Conservation (phyloP, 2,113 vertebrate species). For the Gopherus flavomarginatus region DNA sequence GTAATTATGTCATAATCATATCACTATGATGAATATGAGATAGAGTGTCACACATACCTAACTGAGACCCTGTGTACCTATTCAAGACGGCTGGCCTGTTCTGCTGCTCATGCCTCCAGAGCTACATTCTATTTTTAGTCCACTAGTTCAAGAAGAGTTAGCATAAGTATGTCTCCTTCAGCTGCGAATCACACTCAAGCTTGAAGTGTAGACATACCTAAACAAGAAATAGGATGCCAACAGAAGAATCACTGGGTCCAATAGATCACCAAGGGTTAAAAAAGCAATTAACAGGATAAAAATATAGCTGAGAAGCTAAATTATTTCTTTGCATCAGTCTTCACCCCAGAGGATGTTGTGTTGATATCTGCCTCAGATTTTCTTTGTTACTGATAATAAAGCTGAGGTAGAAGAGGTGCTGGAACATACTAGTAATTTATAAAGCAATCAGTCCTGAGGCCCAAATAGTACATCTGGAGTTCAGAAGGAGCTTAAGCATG, state of each 20-base stretch:
- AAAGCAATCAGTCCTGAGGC: not conserved
- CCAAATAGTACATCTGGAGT: not conserved
- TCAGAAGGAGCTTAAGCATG: not conserved
- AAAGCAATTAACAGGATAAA: conserved; percentile 13
- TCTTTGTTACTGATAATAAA: conserved; percentile 15
- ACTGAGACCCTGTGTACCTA: not conserved
- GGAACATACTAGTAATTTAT: not conserved
- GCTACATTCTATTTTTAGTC: not conserved
- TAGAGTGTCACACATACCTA: too few species aligned
- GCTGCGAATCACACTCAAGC: not conserved
- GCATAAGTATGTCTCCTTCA: not conserved
- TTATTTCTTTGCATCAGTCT: conserved; percentile 37
- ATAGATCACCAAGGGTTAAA: not conserved
- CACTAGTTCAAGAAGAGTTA: not conserved
- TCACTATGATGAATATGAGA: too few species aligned
- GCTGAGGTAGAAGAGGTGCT: not conserved
- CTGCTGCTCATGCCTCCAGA: not conserved
- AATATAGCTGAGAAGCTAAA: conserved; percentile 41
- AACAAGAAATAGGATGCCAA: not conserved
- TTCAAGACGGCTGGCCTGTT: not conserved
- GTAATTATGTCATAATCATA: too few species aligned
- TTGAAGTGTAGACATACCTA: not conserved
- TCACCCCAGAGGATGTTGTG: conserved; percentile 1
- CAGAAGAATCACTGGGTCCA: conserved; percentile 22
- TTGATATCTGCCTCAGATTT: not conserved